These are phyloP conservation scores for Pristiophorus japonicus DNA, from an alignment of 2,113 vertebrate species.

Conservation along the genomic window DNA sequence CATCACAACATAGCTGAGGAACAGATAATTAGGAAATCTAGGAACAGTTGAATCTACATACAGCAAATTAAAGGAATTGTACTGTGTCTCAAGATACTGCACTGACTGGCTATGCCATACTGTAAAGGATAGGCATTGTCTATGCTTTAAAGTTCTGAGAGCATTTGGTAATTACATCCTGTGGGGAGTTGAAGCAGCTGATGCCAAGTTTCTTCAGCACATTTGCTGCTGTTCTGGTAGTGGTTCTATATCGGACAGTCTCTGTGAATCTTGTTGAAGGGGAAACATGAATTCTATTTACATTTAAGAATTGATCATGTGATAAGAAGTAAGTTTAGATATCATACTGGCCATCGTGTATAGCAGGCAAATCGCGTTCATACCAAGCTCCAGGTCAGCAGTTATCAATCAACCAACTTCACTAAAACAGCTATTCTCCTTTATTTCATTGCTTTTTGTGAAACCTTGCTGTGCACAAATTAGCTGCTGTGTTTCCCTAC, in stretches of 20 bases:
- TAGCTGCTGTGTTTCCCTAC: background rate
- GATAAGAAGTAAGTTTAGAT: background rate
- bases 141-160: no score
- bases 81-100: no score
- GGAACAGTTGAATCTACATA: no score
- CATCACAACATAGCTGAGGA: no score
- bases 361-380: background rate
- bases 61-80: no score
- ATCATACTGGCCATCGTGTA: no score
- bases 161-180: no score
- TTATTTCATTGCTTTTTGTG: background rate
- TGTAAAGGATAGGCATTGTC: no score
- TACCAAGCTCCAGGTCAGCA: background rate
- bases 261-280: background rate
- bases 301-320: slow-evolving; percentile 3
- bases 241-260: background rate
- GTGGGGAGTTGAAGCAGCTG: no score
- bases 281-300: background rate
- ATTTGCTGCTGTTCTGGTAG: background rate
- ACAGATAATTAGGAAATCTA: no score
- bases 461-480: background rate
- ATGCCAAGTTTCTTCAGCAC: background rate
- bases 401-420: background rate
- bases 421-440: background rate
- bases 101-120: no score